Base-by-base conservation (phyloP, 2,113 vertebrate species). In the Ophiodon elongatus region DNA sequence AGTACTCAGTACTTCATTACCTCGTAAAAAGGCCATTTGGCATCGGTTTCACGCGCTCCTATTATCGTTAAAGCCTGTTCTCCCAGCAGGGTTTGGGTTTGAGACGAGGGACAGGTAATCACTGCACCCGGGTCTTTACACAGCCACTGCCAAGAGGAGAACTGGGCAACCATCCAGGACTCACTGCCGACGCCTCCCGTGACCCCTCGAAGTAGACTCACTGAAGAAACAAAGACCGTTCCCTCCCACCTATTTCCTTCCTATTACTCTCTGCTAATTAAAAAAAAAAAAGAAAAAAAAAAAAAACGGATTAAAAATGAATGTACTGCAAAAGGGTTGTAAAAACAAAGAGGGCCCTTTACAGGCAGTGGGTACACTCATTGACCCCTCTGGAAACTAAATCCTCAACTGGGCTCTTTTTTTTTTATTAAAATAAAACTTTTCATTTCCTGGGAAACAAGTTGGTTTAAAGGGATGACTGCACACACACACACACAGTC, bases 11-110 rank as follows among this genome's bases (percentile, higher is more conserved):
- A 85, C 84, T 91, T 92, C 86, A 85, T 90, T 73, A 86, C 33
- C 85, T 91, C 80, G 78, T 94, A 93, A 93, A 94, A 92, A 82
- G 69, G 39, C 75, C 79, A 86, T 91, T 92, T 89, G 79, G 86
- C 85, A 79, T 76, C 2, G 25, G 43, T 71, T 91, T 85, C 69
- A 82, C 54, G 77, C 67, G 73, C 84, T 82, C 76, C 66, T 80
- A 65, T 87, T 76, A 84, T 63, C 37, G 64, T 76, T 84, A 86
- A 83, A 71, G 88, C 73, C 52, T 47, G 73, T 82, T 90, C 91
- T 91, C 84, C 91, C 89, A 85, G 90, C 90, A 88, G 91, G 82
- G 59, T 57, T 62, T 7, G 64, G 39, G 74, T 86, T 86, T 76
- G 73, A 91, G 86, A 91, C 7, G n/a, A 75, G 65, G 72, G 81